Evolutionary conservation across 1,140 invertebrate genomes (phyloP), one percentile per base, ranked within the genome.

Genomic region (Drosophila sturtevanti): DNA sequence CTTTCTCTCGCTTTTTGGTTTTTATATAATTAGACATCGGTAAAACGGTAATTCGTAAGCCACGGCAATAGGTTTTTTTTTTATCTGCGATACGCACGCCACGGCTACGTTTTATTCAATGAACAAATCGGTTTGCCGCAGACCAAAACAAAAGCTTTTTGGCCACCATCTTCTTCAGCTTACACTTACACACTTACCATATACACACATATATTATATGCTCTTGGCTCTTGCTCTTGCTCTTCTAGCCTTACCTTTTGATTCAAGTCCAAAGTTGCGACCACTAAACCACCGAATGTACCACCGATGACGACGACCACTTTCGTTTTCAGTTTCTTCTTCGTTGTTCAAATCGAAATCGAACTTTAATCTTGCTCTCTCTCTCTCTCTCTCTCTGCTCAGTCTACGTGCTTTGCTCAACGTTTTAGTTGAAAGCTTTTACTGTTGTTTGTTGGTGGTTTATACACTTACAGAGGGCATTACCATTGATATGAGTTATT

Each of bases 31-130:
- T 48, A 48, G 21, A 48, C 41, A 68, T 60, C 48, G 16, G n/a
- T n/a, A n/a, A 63, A 27, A 48, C 41, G 41, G 54, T 54, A 35
- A 34, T 56, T 60, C n/a, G 37, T 35, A 38, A 37, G 48, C 41
- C 35, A 62, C 68, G 79, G 41, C 41, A 48, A 48, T 21, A 2
- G 14, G 41, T 14, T 41, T 41, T 11, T 38, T 38, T 44, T 44
- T 65, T 77, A 59, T 48, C 63, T 79, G 64, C 84, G 79, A 79
- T 84, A 89, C 84, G 84, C 79, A 84, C 84, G 84, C 79, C 72
- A 89, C 84, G 84, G 75, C 69, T 80, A 89, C 79, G 76, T 68
- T 73, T 87, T 89, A 66, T 87, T 87, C 84, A 87, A 87, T 87
- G 84, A 89, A 62, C 84, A 79, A 73, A 77, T 79, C 56, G 35